Evolutionary conservation across 2,888 invertebrate genomes (phyloP).

Genomic region (Hylaea fasciaria): DNA sequence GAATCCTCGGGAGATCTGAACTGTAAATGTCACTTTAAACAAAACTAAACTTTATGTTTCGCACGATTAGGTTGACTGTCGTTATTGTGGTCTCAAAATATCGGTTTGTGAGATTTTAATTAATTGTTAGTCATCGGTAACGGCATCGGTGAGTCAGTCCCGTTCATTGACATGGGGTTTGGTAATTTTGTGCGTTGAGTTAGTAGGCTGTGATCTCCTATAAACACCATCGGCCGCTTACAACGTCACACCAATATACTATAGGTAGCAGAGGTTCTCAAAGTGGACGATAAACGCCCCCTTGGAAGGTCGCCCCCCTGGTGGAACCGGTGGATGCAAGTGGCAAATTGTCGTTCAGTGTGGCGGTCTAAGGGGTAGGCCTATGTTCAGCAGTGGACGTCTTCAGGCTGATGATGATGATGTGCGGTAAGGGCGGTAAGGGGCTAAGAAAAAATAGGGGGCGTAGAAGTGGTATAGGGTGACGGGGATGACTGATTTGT

Average conservation of each 20-base stretch:
- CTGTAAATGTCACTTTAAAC: slow-evolving; percentile 52
- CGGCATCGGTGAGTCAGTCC: slow-evolving; percentile 72
- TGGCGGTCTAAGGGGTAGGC: no score
- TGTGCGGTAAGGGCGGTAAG: no score
- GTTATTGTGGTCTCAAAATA: slow-evolving; percentile 51
- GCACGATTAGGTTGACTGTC: slow-evolving; percentile 51
- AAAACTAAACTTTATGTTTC: slow-evolving; percentile 52
- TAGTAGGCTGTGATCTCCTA: slow-evolving; percentile 1
- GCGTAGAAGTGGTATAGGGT: no score
- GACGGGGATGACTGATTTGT: no score
- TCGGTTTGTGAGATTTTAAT: slow-evolving; percentile 71
- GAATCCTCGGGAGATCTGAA: slow-evolving; percentile 64
- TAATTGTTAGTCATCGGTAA: slow-evolving; percentile 81
- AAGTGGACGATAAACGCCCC: no score
- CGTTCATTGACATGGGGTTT: slow-evolving; percentile 43
- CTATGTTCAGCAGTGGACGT: no score
- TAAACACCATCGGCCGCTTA: slow-evolving; percentile 19
- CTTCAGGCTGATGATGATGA: no score
- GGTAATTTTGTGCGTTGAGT: slow-evolving; percentile 37
- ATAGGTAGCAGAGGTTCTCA: no score
- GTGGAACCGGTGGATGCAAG: no score
- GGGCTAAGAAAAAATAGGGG: no score
- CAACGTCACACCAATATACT: neutral
- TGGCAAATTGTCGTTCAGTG: no score
- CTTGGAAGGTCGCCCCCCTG: no score